A percentile compares a stretch with the other conserved stretches of the same genome.
Evolutionary conservation across 37 sponge, comb jelly and placozoan species (phyloP).

Genomic region (Diacarnus erythraeanus): DNA sequence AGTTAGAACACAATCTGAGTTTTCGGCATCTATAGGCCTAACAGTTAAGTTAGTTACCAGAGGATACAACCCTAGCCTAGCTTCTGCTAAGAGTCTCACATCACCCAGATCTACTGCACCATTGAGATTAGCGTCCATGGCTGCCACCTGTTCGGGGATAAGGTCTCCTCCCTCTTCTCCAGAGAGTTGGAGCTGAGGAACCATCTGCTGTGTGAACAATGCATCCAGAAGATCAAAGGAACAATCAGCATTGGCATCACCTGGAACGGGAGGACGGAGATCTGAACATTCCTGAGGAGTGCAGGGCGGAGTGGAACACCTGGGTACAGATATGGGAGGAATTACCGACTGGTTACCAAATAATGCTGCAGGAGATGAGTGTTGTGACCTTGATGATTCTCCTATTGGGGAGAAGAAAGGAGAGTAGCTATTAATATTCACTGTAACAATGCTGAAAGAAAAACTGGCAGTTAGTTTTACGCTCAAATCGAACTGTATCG

Average conservation of each 20-base stretch:
- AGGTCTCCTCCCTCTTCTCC: neutral
- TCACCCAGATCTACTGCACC: constrained; percentile 50
- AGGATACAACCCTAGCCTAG: constrained; percentile 37
- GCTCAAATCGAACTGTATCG: constrained; percentile 1
- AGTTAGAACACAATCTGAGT: constrained; percentile 61
- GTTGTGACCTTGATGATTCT: neutral
- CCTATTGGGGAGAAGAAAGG: constrained; percentile 29
- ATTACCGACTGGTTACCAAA: neutral
- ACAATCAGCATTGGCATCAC: constrained; percentile 71
- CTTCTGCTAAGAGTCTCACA: constrained; percentile 28
- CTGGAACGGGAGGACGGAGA: neutral
- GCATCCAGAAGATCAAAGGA: constrained; percentile 63
- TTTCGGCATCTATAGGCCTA: constrained; percentile 39
- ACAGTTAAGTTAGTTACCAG: constrained; percentile 45
- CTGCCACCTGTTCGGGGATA: constrained; percentile 31
- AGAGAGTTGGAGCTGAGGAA: neutral
- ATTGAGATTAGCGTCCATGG: constrained; percentile 72
- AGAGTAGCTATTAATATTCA: constrained; percentile 17
- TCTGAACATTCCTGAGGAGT: constrained; percentile 11
- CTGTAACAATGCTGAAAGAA: constrained; percentile 14
- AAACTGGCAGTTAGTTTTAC: neutral
- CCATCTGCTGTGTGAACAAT: constrained; percentile 13
- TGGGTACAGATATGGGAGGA: neutral
- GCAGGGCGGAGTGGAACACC: constrained; percentile 38
- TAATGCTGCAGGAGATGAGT: constrained; percentile 13